Evolutionary conservation across 2,888 invertebrate species (phyloP), one percentile per base, ranked within the genome.

Genomic region (Choristoneura rosaceana): DNA sequence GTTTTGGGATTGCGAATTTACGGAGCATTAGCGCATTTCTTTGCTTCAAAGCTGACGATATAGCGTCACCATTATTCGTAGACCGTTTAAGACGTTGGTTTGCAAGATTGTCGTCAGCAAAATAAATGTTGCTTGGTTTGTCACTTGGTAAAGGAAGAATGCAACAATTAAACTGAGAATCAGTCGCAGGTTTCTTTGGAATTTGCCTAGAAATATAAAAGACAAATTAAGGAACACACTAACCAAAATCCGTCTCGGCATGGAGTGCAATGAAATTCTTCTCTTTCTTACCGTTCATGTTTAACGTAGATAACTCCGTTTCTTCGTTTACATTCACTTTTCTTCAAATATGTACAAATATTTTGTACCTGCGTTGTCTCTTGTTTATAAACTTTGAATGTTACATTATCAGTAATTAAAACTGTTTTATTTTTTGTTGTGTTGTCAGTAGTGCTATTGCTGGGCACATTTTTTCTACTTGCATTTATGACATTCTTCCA

Each of bases 321-420:
- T 25, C 73, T 79, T 43, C 75, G 77, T 68, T 78, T 76, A 75
- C 93, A 93, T 73, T 88, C 84, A 25, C 74, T 75, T 77, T 85
- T 85, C 58, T 81, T 85, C 64, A 90, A 84, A 74, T 87, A 88
- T 5, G 85, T 84, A 70, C 91, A 91, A 75, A 90, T 87, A 74
- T 79, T 83, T 83, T 88, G 87, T 3, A 84, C 79, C 64, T 81
- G 71, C 14, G 69, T 66, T n/a, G 59, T 59, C 63, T 67, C 38
- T 69, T 75, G 52, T 34, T 64, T 74, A 63, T 76, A 66, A 17
- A 68, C 59, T 62, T 80, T 78, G 73, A 78, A 76, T 68, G 73
- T 75, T 34, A 80, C 73, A 77, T 77, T 79, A 52, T 79, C 75
- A 61, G 75, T 78, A 43, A 78, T 61, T 0, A 65, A 55, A 25